These are phyloP conservation scores for Montipora sp. DNA, from an alignment of 64 coral and sea anemone species.

Conservation along the genomic window DNA sequence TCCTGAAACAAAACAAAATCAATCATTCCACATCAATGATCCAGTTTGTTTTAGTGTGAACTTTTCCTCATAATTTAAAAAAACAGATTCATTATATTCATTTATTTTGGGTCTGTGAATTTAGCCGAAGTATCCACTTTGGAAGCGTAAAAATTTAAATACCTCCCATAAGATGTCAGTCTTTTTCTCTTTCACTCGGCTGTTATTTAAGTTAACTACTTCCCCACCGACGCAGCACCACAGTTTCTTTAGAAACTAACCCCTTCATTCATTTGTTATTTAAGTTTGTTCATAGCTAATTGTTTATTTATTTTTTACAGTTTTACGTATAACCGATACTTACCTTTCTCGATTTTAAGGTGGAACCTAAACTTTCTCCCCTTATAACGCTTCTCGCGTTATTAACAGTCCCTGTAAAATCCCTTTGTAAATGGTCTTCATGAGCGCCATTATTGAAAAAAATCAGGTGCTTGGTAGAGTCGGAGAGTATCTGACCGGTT, in stretches of 20 bases:
- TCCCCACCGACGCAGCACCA: too few species aligned
- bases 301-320: too few species aligned
- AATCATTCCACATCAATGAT: neutral
- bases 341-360: neutral
- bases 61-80: neutral
- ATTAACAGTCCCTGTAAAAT: neutral
- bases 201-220: too few species aligned
- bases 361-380: neutral
- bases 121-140: too few species aligned
- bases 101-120: too few species aligned
- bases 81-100: neutral
- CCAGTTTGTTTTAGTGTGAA: neutral
- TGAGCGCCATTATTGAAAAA: neutral
- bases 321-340: neutral
- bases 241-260: too few species aligned
- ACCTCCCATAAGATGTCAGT: too few species aligned
- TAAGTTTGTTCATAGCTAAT: too few species aligned
- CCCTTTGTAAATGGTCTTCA: neutral
- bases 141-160: too few species aligned
- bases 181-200: too few species aligned
- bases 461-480: neutral
- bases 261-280: too few species aligned
- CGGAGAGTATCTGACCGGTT: neutral
- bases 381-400: too few species aligned
- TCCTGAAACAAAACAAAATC: neutral